These are phyloP conservation scores for Melanerpes formicivorus DNA, from an alignment of 2,113 vertebrate species.

Conservation along the genomic window DNA sequence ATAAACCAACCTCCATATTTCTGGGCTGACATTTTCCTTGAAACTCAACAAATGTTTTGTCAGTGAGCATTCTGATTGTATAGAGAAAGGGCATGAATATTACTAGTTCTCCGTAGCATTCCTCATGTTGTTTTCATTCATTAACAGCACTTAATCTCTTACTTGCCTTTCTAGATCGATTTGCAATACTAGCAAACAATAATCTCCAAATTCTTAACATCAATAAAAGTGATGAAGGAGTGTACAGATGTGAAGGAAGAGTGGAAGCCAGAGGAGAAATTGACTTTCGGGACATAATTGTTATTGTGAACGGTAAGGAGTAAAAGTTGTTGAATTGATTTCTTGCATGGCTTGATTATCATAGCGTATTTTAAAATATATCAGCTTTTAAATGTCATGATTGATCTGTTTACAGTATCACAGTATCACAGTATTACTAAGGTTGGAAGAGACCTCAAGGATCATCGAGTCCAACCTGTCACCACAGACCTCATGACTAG, in stretches of 20 bases:
- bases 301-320: conserved; percentile 95
- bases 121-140: background rate
- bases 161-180: conserved; percentile 81
- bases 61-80: conserved; percentile 19
- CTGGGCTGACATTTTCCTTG: conserved; percentile 69
- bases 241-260: conserved; percentile 96
- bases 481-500: no score
- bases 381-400: background rate
- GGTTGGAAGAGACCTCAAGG: no score
- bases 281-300: conserved; percentile 93
- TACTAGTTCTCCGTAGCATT: background rate
- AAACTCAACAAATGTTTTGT: conserved; percentile 51
- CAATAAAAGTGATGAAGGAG: conserved; percentile 94
- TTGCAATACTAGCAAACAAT: conserved; percentile 89
- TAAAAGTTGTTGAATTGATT: background rate
- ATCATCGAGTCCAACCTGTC: no score
- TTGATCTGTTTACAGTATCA: background rate
- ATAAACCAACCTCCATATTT: background rate
- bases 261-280: conserved; percentile 97
- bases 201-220: conserved; percentile 95
- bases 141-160: conserved; percentile 34
- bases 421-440: no score
- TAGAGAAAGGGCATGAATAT: background rate
- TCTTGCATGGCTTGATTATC: background rate
- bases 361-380: background rate